Evolutionary conservation across 2,113 vertebrate species (phyloP).

Genomic region (Rostratula benghalensis): DNA sequence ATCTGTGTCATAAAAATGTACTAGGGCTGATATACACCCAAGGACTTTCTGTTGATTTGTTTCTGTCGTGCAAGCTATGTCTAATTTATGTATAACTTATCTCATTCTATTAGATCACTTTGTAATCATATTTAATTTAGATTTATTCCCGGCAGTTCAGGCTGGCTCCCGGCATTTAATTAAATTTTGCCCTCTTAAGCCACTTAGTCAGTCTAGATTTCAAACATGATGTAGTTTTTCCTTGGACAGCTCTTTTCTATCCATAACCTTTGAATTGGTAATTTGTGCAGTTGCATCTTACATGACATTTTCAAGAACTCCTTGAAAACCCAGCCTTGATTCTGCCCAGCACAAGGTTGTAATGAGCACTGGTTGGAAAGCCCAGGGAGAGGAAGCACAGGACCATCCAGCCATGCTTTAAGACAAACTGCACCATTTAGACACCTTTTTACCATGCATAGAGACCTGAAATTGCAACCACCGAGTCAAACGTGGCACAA

Average conservation of each 20-base stretch:
- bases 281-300: not conserved
- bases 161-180: conserved; percentile 69
- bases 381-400: not conserved
- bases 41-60: conserved; percentile 54
- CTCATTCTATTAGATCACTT: conserved; percentile 70
- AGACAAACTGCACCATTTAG: fast-evolving
- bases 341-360: not conserved
- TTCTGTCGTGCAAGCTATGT: not conserved
- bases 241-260: not conserved
- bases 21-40: conserved; percentile 33
- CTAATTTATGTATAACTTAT: conserved; percentile 67
- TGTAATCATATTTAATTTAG: conserved; percentile 76
- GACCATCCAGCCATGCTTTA: not conserved
- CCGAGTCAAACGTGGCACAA: fast-evolving
- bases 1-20: conserved; percentile 54
- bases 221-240: conserved; percentile 40
- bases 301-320: not conserved
- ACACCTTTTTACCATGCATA: fast-evolving
- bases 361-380: not conserved
- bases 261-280: conserved; percentile 35
- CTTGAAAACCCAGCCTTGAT: not conserved
- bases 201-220: conserved; percentile 63
- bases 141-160: conserved; percentile 69
- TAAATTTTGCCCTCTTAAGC: conserved; percentile 67
- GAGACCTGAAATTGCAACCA: not conserved